Conservation (phyloP, 2,797 vertebrate genomes). For the Gephyroberyx darwinii region DNA sequence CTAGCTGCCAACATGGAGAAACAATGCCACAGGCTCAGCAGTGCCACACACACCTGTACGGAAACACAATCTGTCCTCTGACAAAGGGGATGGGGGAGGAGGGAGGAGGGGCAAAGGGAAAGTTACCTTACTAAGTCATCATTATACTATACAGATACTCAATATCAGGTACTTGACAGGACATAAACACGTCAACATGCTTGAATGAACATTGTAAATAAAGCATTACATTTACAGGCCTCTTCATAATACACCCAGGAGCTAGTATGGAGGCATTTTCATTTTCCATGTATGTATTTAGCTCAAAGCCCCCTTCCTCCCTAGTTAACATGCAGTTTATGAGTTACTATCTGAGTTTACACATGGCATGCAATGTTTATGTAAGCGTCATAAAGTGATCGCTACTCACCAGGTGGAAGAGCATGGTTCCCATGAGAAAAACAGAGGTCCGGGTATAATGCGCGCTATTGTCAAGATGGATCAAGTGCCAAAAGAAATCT, state of each 20-base stretch:
- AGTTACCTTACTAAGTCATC: neutral
- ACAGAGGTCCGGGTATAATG: slow-evolving; percentile 2
- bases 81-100: slow-evolving; percentile 13
- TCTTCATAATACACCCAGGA: neutral
- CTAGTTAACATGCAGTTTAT: neutral
- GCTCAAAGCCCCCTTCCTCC: neutral
- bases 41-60: slow-evolving; percentile 57
- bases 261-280: neutral
- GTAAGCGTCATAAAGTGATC: neutral
- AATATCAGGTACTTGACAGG: neutral
- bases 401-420: slow-evolving; percentile 61
- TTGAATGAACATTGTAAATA: neutral
- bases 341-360: neutral
- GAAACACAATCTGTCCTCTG: slow-evolving; percentile 50
- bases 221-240: neutral
- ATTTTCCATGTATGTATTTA: slow-evolving; percentile 8
- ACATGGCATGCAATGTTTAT: neutral
- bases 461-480: slow-evolving; percentile 31
- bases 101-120: neutral
- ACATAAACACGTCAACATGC: neutral
- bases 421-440: slow-evolving; percentile 53
- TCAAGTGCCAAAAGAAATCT: slow-evolving; percentile 26
- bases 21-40: slow-evolving; percentile 56
- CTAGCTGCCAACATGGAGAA: slow-evolving; percentile 59
- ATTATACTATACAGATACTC: neutral